These are phyloP conservation scores for Drosophila nebulosa DNA, from an alignment of 1,140 invertebrate genomes.

Conservation along the genomic window DNA sequence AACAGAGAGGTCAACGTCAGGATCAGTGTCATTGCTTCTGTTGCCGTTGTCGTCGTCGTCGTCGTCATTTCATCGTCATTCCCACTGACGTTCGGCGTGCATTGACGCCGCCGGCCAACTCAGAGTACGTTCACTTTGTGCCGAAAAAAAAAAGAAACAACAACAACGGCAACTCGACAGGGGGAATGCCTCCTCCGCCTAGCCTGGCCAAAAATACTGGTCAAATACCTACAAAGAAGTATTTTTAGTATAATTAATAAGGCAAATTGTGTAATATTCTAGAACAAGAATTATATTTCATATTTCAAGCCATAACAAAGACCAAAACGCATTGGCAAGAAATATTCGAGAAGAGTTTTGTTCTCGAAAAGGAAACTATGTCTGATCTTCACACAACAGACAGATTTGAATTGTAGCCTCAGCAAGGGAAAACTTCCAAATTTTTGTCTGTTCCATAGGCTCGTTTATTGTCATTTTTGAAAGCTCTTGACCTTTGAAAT, in stretches of 20 bases:
- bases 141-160: conserved; percentile 13
- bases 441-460: too few species aligned
- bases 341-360: too few species aligned
- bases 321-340: too few species aligned
- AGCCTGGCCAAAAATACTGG: background rate
- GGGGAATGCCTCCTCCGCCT: background rate
- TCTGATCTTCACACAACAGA: too few species aligned
- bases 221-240: conserved; percentile 2
- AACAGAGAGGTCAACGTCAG: conserved; percentile 55
- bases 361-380: too few species aligned
- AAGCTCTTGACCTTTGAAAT: too few species aligned
- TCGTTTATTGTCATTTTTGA: too few species aligned
- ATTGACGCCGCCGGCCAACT: conserved; percentile 31
- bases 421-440: too few species aligned
- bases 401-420: too few species aligned
- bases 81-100: conserved; percentile 19
- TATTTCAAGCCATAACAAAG: too few species aligned
- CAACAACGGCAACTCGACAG: background rate
- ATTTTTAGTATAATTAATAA: conserved; percentile 13
- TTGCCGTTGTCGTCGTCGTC: background rate
- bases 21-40: conserved; percentile 60
- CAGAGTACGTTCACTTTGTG: conserved; percentile 46
- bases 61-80: conserved; percentile 11
- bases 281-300: background rate
- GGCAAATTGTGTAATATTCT: conserved; percentile 21